Conservation (phyloP, 2,797 vertebrate species). For the Micropoecilia bifurca region DNA sequence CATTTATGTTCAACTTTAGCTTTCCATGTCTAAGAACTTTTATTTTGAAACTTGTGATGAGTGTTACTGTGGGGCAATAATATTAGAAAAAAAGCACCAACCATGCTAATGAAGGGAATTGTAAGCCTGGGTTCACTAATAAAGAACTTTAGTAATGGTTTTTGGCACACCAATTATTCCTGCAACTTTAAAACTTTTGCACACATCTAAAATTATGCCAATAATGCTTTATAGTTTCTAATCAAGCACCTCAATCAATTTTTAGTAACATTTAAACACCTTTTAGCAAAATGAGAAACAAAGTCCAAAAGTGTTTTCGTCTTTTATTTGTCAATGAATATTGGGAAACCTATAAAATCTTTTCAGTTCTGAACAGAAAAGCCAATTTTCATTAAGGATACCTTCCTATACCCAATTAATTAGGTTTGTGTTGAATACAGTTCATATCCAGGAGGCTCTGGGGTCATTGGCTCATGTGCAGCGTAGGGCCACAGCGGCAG, state of each 20-base stretch:
- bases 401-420: constrained; percentile 30
- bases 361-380: constrained; percentile 20
- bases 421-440: background rate
- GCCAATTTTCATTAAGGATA: background rate
- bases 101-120: background rate
- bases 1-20: background rate
- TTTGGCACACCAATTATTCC: background rate
- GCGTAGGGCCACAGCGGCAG: constrained; percentile 48
- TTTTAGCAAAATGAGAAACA: constrained; percentile 57
- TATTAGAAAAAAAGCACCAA: background rate
- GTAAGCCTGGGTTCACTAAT: background rate
- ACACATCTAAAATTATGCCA: background rate
- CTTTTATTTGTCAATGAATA: constrained; percentile 43
- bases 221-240: constrained; percentile 24
- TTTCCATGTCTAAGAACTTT: background rate
- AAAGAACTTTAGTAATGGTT: background rate
- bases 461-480: background rate
- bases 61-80: background rate
- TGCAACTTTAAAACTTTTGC: background rate
- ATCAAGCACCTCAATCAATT: constrained; percentile 28
- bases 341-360: constrained; percentile 44
- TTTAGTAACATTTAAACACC: constrained; percentile 13
- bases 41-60: background rate
- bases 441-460: background rate
- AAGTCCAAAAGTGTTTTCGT: constrained; percentile 44